Evolutionary conservation across 2,888 invertebrate species (phyloP).

Genomic region (Psylliodes chrysocephalus): DNA sequence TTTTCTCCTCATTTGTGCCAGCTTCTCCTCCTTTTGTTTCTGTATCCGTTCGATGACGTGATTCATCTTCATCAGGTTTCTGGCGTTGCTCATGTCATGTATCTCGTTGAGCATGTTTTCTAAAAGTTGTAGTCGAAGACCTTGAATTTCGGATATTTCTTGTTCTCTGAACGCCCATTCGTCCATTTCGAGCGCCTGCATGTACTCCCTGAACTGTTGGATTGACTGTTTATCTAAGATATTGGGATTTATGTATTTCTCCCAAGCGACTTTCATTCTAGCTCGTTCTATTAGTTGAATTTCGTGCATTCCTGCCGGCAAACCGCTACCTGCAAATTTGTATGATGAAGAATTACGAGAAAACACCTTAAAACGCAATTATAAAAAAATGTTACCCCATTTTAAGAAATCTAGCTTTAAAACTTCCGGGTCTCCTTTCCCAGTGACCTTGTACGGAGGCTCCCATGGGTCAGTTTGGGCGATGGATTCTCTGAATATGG

Average conservation of each 20-base stretch:
- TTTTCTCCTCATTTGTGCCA: conserved; percentile 68
- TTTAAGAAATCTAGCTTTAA: conserved; percentile 69
- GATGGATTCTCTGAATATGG: conserved; percentile 78
- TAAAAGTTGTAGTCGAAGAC: conserved; percentile 76
- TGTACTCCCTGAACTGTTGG: conserved; percentile 71
- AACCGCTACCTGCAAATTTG: conserved; percentile 64
- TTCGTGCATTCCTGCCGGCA: conserved; percentile 72
- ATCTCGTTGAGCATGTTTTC: conserved; percentile 70
- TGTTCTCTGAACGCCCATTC: conserved; percentile 77
- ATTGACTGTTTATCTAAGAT: conserved; percentile 68
- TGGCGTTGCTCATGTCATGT: conserved; percentile 64
- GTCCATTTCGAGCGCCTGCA: conserved; percentile 83
- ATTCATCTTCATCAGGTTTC: conserved; percentile 66
- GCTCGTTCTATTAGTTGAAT: conserved; percentile 75
- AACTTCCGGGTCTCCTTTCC: conserved; percentile 71
- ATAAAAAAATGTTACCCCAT: conserved; percentile 55
- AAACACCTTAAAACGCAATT: not conserved
- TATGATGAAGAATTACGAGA: not conserved
- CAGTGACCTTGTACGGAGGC: conserved; percentile 68
- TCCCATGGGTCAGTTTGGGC: conserved; percentile 84
- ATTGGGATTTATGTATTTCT: conserved; percentile 68
- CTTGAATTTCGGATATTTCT: conserved; percentile 79
- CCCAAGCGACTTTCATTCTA: conserved; percentile 74
- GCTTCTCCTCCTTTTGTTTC: conserved; percentile 68
- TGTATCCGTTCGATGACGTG: conserved; percentile 67